Base-by-base conservation (phyloP, 2,797 vertebrate genomes). In the Oryzias dopingdopingensis region DNA sequence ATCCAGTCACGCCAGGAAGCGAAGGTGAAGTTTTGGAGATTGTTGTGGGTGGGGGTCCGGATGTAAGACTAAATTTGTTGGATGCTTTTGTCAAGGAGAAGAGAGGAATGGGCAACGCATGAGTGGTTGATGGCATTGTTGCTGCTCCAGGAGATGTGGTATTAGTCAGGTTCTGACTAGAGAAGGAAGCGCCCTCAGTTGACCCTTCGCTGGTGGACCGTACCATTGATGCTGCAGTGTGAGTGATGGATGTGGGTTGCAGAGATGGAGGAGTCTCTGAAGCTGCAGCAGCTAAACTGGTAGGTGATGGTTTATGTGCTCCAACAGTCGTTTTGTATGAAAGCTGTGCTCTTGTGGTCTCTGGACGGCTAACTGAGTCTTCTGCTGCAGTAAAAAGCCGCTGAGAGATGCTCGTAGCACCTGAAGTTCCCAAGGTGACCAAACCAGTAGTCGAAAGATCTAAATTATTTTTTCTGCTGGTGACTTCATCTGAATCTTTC, bases 351-450 rank as follows among this genome's bases (percentile, higher is more conserved):
- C n/a, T 23, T 12, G 32, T 37, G 10, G 32, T 37, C 32, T 37
- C 32, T 37, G 32, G 4, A 26, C 4, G 15, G 1, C 16, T 53
- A 6, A 15, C n/a, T 42, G 56, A 37, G 18, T 23, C 58, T 42
- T 2, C 48, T 10, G 41, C 44, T 40, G 18, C 16, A 2, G 50
- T 4, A 24, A 4, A 14, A 4, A 1, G 42, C 63, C 2, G 24
- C 68, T 10, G 1, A 0, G 48, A 29, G 20, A 16, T 70, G 56
- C 16, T 60, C 14, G 54, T 26, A 15, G 53, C 20, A 58, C 17
- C 18, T 29, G 15, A 15, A 5, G 52, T 49, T 8, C 1, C 48
- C 6, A 10, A 5, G 6, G 29, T 2, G 32, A 20, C 16, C 17
- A 37, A 55, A 59, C 0, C 42, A 23, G 15, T 6, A 0, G 10